Evolutionary conservation across 2,888 invertebrate species (phyloP), one percentile per base, ranked within the genome.

Genomic region (Agriopis leucophaearia): DNA sequence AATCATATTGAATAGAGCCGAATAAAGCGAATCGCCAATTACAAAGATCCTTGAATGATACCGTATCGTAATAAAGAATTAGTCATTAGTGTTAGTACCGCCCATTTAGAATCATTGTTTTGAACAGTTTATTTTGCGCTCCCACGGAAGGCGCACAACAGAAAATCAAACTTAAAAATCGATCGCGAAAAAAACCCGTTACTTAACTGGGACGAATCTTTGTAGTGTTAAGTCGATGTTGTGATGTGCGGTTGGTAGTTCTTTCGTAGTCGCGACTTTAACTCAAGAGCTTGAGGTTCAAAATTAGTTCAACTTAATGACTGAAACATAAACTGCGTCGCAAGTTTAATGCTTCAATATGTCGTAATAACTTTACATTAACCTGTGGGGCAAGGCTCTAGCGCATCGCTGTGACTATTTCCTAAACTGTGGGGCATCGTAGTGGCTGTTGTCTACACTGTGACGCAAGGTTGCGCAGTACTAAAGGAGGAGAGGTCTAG

Each of bases 31-130:
- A 59, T 51, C 50, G 64, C 51, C 68, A 55, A 58, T 59, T 48
- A 62, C 42, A 48, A 52, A 59, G 36, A 56, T 69, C 68, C 68
- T 64, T 64, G 64, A 63, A 64, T 56, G 68, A 69, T 69, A 69
- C 27, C 60, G 51, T 60, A 64, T 60, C 64, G 50, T 48, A 16
- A 6, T n/a, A 55, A 27, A 56, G 55, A 51, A 36, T 63, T 58
- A 67, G 58, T 63, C 57, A 63, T 44, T 45, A 4, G 18, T n/a
- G 40, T 58, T 52, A 59, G 47, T 16, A 40, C 55, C 48, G 56
- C 48, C 40, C 40, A 40, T 59, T 51, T 54, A 42, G 9, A 42
- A 51, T 38, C 57, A 16, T 35, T 57, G 56, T 45, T 52, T 58
- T 54, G 51, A 62, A 16, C 59, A 69, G 60, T 61, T 47, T 60